A percentile compares a stretch with the other conserved stretches of the same genome.
Conservation (phyloP, 2,888 invertebrate genomes). For the Zaprionus bogoriensis region DNA sequence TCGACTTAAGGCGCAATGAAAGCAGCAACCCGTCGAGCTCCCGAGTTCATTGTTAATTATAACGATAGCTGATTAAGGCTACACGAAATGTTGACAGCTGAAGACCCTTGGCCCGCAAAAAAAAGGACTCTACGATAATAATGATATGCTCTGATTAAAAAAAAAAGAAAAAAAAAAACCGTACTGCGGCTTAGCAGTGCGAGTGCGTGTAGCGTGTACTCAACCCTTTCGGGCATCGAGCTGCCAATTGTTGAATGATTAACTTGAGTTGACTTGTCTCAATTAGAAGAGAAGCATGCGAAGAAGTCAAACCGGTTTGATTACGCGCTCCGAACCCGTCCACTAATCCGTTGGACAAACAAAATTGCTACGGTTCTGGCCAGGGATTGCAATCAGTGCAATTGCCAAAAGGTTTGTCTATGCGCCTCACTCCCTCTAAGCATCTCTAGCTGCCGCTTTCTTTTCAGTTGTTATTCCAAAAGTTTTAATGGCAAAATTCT, state of each 20-base stretch:
- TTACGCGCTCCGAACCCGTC: too few species aligned
- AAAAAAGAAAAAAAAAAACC: constrained; percentile 75
- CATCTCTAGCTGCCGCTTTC: neutral
- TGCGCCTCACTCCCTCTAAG: neutral
- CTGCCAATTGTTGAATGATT: constrained; percentile 69
- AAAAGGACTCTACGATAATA: constrained; percentile 11
- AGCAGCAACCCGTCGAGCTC: constrained; percentile 45
- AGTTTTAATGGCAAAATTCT: constrained; percentile 1
- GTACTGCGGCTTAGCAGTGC: constrained; percentile 32
- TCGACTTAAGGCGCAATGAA: constrained; percentile 48
- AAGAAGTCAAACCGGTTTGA: constrained; percentile 44
- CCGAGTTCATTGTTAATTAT: constrained; percentile 67
- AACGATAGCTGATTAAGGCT: constrained; percentile 65
- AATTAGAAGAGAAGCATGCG: constrained; percentile 49
- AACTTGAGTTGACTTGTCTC: constrained; percentile 78
- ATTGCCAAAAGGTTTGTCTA: constrained; percentile 17
- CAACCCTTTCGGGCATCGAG: constrained; percentile 69
- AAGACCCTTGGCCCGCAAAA: constrained; percentile 23
- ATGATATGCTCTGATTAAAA: constrained; percentile 75
- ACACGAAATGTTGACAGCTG: constrained; percentile 76
- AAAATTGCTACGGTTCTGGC: constrained; percentile 16
- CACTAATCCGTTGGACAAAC: constrained; percentile 64
- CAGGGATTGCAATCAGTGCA: constrained; percentile 39
- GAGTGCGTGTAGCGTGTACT: constrained; percentile 8
- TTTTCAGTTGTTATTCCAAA: constrained; percentile 7